Base-by-base conservation (phyloP, 2,888 invertebrate genomes). In the Antitype chi region DNA sequence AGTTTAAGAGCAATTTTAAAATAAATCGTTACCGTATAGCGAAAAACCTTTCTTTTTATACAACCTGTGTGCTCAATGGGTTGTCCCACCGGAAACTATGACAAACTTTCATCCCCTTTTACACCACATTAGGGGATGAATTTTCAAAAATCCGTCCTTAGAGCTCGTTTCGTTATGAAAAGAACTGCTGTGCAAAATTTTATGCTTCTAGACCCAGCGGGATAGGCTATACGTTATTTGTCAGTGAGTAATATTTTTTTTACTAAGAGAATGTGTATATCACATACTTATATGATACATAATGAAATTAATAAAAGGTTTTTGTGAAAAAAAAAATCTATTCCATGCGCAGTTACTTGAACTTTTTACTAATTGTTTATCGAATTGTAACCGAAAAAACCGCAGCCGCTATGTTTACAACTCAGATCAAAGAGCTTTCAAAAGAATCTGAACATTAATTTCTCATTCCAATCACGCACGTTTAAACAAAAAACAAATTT, bases 401-500 rank as follows among this genome's bases (percentile, higher is more conserved):
- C 9, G 0, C 63, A 43, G 11, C 60, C 13, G 23, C 23, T 6
- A 43, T 52, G 28, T 13, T 57, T 32, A 64, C 17, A 52, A 28
- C 4, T 63, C n/a, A 11, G n/a, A 66, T 47, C 15, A n/a, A 32
- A 62, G 23, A 55, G n/a, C 53, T 55, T 55, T 52, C 25, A 43
- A 52, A 43, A 55, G 17, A 69, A 43, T 60, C 15, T 55, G 25
- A 81, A 72, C n/a, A 72, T 69, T 60, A 66, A 69, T 82, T 73
- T 71, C 63, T 55, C 25, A 32, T 69, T 69, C 52, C 64, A 79
- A 74, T 71, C 71, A 74, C 60, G 52, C 23, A 70, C 67, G 55
- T 38, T 79, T 74, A 75, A 70, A 79, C 74, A 79, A 79, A 83
- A 82, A 83, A 69, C 69, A 72, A 78, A 82, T 82, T 74, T 66